These are phyloP conservation scores for Mus spretus DNA, from an alignment of 2,797 vertebrate species.

Conservation along the genomic window DNA sequence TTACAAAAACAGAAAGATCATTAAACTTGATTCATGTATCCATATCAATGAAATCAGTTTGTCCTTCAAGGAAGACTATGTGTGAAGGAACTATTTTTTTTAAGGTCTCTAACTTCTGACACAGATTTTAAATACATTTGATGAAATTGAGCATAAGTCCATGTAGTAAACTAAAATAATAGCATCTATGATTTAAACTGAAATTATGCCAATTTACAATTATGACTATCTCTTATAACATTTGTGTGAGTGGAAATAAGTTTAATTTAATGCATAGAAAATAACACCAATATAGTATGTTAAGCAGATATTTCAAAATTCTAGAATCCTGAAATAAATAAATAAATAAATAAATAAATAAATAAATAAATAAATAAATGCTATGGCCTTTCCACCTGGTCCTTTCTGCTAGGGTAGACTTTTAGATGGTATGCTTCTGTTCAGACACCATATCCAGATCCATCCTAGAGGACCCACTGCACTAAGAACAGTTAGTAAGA, in stretches of 20 bases:
- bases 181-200: neutral
- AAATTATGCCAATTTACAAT: neutral
- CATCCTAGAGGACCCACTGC: no score
- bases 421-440: no score
- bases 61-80: neutral
- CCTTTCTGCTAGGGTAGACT: no score
- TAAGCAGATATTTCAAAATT: slow-evolving; percentile 12
- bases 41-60: neutral
- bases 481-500: no score
- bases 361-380: no score
- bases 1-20: slow-evolving; percentile 34
- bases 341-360: no score
- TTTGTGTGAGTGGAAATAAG: neutral
- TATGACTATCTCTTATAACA: neutral
- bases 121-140: slow-evolving; percentile 22
- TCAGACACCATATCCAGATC: no score
- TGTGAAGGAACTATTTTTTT: neutral
- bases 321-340: neutral
- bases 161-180: neutral
- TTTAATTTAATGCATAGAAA: neutral
- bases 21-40: neutral
- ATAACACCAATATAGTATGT: neutral
- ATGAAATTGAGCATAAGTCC: neutral
- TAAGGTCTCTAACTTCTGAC: neutral
- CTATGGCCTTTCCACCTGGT: no score